Conservation (phyloP, 2,113 vertebrate genomes). For the Perca flavescens region DNA sequence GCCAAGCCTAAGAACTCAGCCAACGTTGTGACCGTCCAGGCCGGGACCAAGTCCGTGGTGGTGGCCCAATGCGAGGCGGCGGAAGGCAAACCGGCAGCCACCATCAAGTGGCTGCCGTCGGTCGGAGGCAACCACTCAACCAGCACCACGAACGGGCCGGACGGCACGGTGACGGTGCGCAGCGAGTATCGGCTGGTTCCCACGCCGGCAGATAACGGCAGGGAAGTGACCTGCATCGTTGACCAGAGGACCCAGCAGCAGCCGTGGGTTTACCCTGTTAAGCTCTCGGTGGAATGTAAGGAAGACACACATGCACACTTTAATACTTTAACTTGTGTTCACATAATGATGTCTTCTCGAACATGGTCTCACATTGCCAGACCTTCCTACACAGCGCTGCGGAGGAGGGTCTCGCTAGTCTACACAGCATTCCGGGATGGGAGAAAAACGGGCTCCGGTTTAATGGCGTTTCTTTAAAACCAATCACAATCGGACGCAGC, state of each 20-base stretch:
- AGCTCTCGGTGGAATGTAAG: conserved; percentile 85
- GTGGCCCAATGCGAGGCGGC: conserved; percentile 87
- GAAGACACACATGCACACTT: background rate
- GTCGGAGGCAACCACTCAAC: conserved; percentile 72
- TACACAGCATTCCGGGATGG: too few species aligned
- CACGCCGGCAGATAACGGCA: conserved; percentile 70
- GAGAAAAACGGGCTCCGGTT: too few species aligned
- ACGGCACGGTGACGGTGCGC: conserved; percentile 86
- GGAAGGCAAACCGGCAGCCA: conserved; percentile 84
- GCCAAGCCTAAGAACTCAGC: conserved; percentile 86
- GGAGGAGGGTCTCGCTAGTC: too few species aligned
- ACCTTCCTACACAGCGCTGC: too few species aligned
- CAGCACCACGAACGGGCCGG: conserved; percentile 57
- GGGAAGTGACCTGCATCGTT: conserved; percentile 79
- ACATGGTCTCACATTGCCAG: background rate
- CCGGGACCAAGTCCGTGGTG: conserved; percentile 70
- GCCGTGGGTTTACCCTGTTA: conserved; percentile 64
- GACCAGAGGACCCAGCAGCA: conserved; percentile 77
- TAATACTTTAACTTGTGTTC: background rate
- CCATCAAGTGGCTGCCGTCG: conserved; percentile 83
- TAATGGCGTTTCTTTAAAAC: too few species aligned
- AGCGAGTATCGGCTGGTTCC: conserved; percentile 85
- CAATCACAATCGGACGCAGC: too few species aligned
- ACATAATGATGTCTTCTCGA: background rate
- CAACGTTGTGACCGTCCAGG: conserved; percentile 74